phyloP scores from a whole-genome alignment of 2,888 invertebrate genomes.

The Mesodorylaimus sp. region DNA sequence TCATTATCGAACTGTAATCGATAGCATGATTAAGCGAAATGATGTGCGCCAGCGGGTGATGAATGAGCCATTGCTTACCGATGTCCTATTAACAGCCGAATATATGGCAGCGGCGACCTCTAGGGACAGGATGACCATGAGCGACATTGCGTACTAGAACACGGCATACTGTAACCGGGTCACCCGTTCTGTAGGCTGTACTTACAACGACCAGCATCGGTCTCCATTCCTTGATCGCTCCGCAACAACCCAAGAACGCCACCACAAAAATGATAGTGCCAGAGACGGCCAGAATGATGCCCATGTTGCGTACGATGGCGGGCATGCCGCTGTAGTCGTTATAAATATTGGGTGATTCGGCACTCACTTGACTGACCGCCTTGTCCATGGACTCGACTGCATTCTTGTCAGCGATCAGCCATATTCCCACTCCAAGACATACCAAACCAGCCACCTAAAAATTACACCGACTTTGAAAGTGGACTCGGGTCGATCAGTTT shows the following conservation, averaged over 20 bases:
- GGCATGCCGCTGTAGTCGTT: not conserved
- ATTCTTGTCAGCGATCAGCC: constrained; percentile 25
- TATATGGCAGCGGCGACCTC: too few species aligned
- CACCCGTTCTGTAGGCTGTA: too few species aligned
- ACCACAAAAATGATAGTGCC: constrained; percentile 25
- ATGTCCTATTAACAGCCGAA: too few species aligned
- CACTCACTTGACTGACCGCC: constrained; percentile 18
- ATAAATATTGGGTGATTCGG: not conserved
- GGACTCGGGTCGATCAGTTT: too few species aligned
- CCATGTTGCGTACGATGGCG: constrained; percentile 26
- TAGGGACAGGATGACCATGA: too few species aligned
- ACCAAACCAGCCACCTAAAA: constrained; percentile 24
- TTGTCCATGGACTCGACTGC: constrained; percentile 24
- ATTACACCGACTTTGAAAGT: too few species aligned
- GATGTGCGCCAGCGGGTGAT: too few species aligned
- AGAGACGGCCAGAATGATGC: constrained; percentile 22
- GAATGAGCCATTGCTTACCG: too few species aligned
- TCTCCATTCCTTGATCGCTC: constrained; percentile 29
- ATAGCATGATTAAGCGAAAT: too few species aligned
- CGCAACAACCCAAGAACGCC: constrained; percentile 27
- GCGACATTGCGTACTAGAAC: too few species aligned
- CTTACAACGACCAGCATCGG: constrained; percentile 11
- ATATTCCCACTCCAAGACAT: constrained; percentile 25
- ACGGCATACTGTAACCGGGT: too few species aligned
- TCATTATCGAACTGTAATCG: too few species aligned